These are phyloP conservation scores for Acleris literana DNA, from an alignment of 2,888 invertebrate species.

Conservation along the genomic window DNA sequence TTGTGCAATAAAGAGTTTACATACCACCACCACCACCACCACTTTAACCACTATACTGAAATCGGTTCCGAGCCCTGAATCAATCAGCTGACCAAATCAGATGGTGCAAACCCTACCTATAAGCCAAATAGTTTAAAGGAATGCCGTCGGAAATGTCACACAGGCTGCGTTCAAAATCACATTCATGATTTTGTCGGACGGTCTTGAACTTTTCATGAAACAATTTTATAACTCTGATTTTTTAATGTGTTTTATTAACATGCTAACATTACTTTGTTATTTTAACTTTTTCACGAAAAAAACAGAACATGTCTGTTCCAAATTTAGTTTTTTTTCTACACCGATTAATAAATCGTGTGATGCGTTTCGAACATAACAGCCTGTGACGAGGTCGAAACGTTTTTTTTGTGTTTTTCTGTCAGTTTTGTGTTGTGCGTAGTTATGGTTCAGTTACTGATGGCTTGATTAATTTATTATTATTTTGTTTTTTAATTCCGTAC, in stretches of 20 bases:
- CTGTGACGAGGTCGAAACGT: slow-evolving; percentile 42
- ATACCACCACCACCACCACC: no score
- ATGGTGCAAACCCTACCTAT: slow-evolving; percentile 2
- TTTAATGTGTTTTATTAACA: no score
- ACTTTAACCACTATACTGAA: no score
- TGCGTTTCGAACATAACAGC: slow-evolving; percentile 32
- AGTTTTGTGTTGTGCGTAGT: slow-evolving; percentile 84
- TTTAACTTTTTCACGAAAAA: no score
- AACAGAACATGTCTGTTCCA: neutral
- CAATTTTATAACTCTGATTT: no score
- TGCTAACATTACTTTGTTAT: no score
- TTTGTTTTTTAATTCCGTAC: slow-evolving; percentile 71
- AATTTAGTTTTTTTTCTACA: neutral
- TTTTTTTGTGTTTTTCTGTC: slow-evolving; percentile 73
- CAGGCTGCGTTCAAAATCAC: slow-evolving; percentile 9
- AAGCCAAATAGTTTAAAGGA: neutral
- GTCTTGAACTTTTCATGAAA: neutral
- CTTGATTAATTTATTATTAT: slow-evolving; percentile 78
- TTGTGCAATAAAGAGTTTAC: no score
- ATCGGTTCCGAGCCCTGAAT: neutral
- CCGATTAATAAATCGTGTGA: no score
- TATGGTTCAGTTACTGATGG: slow-evolving; percentile 80
- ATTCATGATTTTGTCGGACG: neutral
- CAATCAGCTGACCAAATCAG: slow-evolving; percentile 4
- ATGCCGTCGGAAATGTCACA: neutral